These are phyloP conservation scores for Periophthalmus magnuspinnatus DNA, from an alignment of 2,797 vertebrate species.

Conservation along the genomic window DNA sequence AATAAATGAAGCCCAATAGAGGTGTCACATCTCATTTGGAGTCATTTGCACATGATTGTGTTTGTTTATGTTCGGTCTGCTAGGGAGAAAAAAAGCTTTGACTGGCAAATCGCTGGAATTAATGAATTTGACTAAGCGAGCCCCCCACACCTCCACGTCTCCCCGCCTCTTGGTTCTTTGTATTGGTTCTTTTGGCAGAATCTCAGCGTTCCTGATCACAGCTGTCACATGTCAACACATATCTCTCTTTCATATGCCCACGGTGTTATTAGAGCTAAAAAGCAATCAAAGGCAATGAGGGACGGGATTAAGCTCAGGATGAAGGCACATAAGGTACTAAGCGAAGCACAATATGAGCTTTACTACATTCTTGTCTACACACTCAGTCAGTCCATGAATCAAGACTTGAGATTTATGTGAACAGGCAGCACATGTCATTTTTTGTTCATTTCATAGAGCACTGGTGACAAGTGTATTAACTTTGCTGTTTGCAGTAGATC, in stretches of 20 bases:
- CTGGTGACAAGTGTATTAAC: not conserved
- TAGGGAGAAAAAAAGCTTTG: slow-evolving; percentile 58
- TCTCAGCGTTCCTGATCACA: slow-evolving; percentile 55
- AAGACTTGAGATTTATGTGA: not conserved
- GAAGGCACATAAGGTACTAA: slow-evolving; percentile 52
- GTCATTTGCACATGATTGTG: slow-evolving; percentile 76
- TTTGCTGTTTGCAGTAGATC: not conserved
- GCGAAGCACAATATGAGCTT: slow-evolving; percentile 31
- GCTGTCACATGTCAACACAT: slow-evolving; percentile 63
- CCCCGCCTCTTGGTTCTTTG: slow-evolving; percentile 30
- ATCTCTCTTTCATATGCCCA: slow-evolving; percentile 47
- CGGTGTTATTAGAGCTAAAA: slow-evolving; percentile 51
- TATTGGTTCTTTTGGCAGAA: slow-evolving; percentile 49
- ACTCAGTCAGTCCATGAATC: not conserved
- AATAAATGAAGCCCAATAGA: slow-evolving; percentile 80
- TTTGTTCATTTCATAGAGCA: too few relatives aligned
- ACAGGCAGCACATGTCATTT: not conserved
- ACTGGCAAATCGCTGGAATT: slow-evolving; percentile 74
- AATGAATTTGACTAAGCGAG: slow-evolving; percentile 66
- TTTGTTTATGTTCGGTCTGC: slow-evolving; percentile 75
- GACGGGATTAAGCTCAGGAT: slow-evolving; percentile 62
- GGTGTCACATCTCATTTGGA: slow-evolving; percentile 79
- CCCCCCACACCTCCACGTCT: slow-evolving; percentile 24
- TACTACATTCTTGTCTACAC: slow-evolving; percentile 1
- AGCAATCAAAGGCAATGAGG: slow-evolving; percentile 61